Evolutionary conservation across 92 coral and sea anemone species (phyloP).

Genomic region (Heliopora coerulea): DNA sequence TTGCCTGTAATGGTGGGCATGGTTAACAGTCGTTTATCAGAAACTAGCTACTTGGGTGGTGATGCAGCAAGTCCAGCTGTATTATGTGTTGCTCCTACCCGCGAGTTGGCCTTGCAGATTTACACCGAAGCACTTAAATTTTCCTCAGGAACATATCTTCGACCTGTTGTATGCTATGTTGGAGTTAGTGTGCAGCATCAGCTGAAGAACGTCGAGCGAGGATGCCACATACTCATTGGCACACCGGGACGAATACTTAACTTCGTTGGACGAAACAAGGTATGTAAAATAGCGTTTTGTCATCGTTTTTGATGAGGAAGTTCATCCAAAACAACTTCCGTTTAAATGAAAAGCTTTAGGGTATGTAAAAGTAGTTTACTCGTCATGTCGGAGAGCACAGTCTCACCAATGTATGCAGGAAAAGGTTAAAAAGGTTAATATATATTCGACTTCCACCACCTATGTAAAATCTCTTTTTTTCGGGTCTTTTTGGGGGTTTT

Average conservation of each 20-base stretch:
- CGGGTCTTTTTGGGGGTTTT: too few species aligned
- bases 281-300: too few species aligned
- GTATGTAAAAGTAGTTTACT: too few species aligned
- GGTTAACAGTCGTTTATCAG: slow-evolving; percentile 65
- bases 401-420: too few species aligned
- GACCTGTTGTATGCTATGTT: slow-evolving; percentile 79
- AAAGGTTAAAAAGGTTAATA: too few species aligned
- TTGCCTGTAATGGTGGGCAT: slow-evolving; percentile 94
- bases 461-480: too few species aligned
- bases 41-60: slow-evolving; percentile 58
- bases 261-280: slow-evolving; percentile 77
- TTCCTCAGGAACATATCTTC: slow-evolving; percentile 63
- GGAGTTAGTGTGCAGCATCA: slow-evolving; percentile 85
- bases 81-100: slow-evolving; percentile 78
- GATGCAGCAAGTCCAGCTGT: slow-evolving; percentile 79
- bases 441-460: too few species aligned
- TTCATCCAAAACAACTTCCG: too few species aligned
- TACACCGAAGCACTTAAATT: slow-evolving; percentile 82
- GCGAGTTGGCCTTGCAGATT: slow-evolving; percentile 90
- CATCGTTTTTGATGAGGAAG: too few species aligned
- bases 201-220: slow-evolving; percentile 57
- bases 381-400: too few species aligned
- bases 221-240: slow-evolving; percentile 89
- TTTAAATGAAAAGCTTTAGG: too few species aligned
- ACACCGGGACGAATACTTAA: slow-evolving; percentile 88